Evolutionary conservation across 35 echinoderm and acorn worm genomes (phyloP).

Genomic region (Chiridota heheva): DNA sequence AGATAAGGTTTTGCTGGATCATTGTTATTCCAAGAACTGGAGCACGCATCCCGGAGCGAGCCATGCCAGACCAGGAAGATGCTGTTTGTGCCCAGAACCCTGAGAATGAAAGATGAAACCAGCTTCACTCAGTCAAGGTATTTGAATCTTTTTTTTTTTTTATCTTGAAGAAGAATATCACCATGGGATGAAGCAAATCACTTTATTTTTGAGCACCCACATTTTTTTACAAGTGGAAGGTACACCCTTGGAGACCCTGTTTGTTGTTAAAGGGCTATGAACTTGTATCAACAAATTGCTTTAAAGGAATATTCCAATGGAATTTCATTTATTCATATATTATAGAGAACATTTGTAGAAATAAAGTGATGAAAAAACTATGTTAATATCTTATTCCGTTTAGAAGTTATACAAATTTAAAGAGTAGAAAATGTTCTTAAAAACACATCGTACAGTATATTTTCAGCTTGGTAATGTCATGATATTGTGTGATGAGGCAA

Average conservation of each 20-base stretch:
- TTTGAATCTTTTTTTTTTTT: background rate
- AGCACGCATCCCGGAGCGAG: conserved; percentile 83
- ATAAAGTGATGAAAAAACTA: too few species aligned
- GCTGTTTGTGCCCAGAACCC: conserved; percentile 87
- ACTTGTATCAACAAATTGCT: too few species aligned
- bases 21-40: conserved; percentile 85
- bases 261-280: too few species aligned
- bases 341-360: too few species aligned
- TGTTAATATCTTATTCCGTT: too few species aligned
- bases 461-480: too few species aligned
- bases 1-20: conserved; percentile 90
- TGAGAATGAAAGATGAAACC: conserved; percentile 41
- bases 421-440: too few species aligned
- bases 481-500: too few species aligned
- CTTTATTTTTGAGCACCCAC: background rate
- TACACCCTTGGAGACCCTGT: background rate
- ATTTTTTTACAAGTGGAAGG: background rate
- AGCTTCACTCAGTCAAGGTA: conserved; percentile 1
- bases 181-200: background rate
- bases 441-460: too few species aligned
- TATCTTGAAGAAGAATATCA: background rate
- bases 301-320: too few species aligned
- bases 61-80: conserved; percentile 85
- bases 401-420: too few species aligned
- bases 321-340: too few species aligned